A percentile compares a stretch with the other conserved stretches of the same genome.
These are phyloP conservation scores for Caenorhabditis remanei DNA, from an alignment of 1,140 invertebrate genomes.

Conservation along the genomic window DNA sequence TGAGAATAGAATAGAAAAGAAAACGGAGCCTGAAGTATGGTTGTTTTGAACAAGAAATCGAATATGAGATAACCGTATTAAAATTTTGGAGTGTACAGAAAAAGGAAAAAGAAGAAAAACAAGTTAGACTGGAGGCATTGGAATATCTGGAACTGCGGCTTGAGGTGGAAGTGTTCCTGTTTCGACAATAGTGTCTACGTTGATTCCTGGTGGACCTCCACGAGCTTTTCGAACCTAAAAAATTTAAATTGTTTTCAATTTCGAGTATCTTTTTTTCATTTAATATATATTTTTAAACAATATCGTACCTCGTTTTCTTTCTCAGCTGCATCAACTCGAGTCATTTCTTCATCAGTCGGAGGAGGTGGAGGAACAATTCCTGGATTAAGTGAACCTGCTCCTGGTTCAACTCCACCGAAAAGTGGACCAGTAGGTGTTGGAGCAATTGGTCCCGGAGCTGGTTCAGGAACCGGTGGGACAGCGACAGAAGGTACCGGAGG, in stretches of 20 bases:
- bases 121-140: constrained; percentile 19
- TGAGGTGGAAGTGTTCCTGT: constrained; percentile 46
- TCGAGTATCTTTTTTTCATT: background rate
- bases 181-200: constrained; percentile 15
- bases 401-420: constrained; percentile 40
- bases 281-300: too few relatives aligned
- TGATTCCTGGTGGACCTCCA: constrained; percentile 37
- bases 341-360: constrained; percentile 39
- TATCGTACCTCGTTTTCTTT: constrained; percentile 8
- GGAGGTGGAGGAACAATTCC: background rate
- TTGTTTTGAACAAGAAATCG: constrained; percentile 36
- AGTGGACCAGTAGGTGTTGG: constrained; percentile 10
- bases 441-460: background rate
- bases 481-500: background rate
- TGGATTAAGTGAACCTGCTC: constrained; percentile 12
- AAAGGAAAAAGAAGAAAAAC: background rate
- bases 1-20: too few relatives aligned
- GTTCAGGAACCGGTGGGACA: background rate
- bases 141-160: constrained; percentile 31
- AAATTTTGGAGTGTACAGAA: constrained; percentile 5
- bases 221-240: constrained; percentile 44
- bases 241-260: background rate
- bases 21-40: background rate
- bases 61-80: constrained; percentile 22
- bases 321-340: constrained; percentile 16